Evolutionary conservation across 53 echinoderm and acorn worm species (phyloP), one percentile per base, ranked within the genome.

Genomic region (Echinometra lucunter): DNA sequence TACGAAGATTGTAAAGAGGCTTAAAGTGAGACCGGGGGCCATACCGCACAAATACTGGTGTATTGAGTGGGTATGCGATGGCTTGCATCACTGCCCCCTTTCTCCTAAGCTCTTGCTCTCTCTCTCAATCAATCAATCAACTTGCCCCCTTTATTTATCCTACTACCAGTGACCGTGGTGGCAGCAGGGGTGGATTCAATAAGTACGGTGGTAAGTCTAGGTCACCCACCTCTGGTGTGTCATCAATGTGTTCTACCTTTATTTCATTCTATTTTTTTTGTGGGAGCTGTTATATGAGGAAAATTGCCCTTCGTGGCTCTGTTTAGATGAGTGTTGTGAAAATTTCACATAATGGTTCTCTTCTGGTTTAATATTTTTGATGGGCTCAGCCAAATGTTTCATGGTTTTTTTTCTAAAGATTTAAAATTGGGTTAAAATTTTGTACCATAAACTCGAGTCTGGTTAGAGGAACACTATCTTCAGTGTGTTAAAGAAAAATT

Each of bases 181-280:
- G 96, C 92, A 89, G 97, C 66, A 72, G 98, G 88, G 98, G 98
- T 93, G 97, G 97, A 95, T 96, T 94, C 97, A 97, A 98, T 96
- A 96, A 96, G 93, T 98, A 96, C 58, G 98, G 98, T 98, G 97
- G 97, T 97, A 96, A 96, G 98, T 97, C 94, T 95, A 82, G 94
- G 94, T 34, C 60, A 60, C 44, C 94, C 85, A 63, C 66, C 94
- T 45, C 85, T 38, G 94, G 85, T 83, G 94, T 47, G 94, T 83
- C 17, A 83, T 92, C 94, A 93, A 56, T 38, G 69, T 72, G 25
- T 92, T 78, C 47, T 53, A 58, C 28, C 35, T 85, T 49, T 28
- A 53, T 53, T 81, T 42, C 2, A 25, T 49, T 47, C 8, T 63
- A 47, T 10, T 15, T 85, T 49, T 7, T 72, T 35, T 1, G 3